These are phyloP conservation scores for Anarsia innoxiella DNA, from an alignment of 2,888 invertebrate genomes.

Conservation along the genomic window DNA sequence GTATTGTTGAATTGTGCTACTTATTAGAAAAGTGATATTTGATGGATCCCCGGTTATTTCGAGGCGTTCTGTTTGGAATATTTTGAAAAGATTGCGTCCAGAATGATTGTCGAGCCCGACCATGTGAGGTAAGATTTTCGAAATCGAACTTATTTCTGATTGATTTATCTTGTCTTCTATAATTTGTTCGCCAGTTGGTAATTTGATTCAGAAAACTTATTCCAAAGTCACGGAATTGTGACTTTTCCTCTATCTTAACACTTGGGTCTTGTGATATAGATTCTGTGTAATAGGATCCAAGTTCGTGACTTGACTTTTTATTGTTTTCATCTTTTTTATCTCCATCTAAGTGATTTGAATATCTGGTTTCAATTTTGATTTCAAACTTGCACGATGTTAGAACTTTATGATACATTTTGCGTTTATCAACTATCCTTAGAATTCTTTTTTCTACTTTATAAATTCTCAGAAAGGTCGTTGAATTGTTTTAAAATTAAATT, in stretches of 20 bases:
- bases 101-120: slow-evolving; percentile 73
- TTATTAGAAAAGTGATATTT: slow-evolving; percentile 51
- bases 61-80: slow-evolving; percentile 45
- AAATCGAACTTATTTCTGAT: slow-evolving; percentile 38
- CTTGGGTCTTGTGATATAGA: slow-evolving; percentile 3
- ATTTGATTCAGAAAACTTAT: background rate
- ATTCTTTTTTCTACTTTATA: no score
- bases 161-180: background rate
- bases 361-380: slow-evolving; percentile 14
- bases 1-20: slow-evolving; percentile 46
- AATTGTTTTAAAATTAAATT: no score
- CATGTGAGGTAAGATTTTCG: slow-evolving; percentile 65
- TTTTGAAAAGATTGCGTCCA: slow-evolving; percentile 63
- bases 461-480: no score
- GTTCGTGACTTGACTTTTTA: slow-evolving; percentile 14
- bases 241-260: slow-evolving; percentile 4
- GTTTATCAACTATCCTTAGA: no score
- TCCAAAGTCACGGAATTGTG: slow-evolving; percentile 1
- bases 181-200: background rate
- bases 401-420: no score
- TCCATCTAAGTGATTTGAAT: slow-evolving; percentile 12
- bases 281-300: slow-evolving; percentile 6
- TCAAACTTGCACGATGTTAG: no score
- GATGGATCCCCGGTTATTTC: slow-evolving; percentile 58
- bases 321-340: slow-evolving; percentile 12